Percentiles rank a stretch among this genome's conserved stretches.
phyloP scores from a whole-genome alignment of 2,888 invertebrate genomes.

The Andrena praecox region DNA sequence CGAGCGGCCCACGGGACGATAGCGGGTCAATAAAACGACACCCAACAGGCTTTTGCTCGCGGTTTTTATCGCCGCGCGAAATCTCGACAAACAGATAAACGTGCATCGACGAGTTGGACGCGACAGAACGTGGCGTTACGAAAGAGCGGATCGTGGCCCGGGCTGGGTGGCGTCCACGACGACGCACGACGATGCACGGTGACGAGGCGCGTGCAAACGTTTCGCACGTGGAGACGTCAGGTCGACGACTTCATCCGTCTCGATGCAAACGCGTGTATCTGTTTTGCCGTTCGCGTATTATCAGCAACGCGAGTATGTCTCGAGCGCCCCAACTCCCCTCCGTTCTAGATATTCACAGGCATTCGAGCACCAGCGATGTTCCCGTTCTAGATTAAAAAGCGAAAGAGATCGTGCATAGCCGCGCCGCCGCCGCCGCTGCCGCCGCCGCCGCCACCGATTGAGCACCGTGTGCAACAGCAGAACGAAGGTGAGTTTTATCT shows the following conservation, averaged over 20 bases:
- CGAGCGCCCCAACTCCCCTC: background rate
- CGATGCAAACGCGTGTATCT: constrained; percentile 33
- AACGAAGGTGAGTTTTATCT: constrained; percentile 72
- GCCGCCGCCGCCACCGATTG: constrained; percentile 37
- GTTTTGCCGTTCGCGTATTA: constrained; percentile 1
- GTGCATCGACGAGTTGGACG: background rate
- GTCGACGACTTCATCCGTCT: constrained; percentile 27
- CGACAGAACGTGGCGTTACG: constrained; percentile 32
- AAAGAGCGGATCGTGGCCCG: constrained; percentile 27
- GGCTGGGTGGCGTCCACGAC: background rate
- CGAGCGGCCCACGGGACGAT: background rate
- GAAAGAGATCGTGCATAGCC: too few species aligned
- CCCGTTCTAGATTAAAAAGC: background rate
- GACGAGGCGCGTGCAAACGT: constrained; percentile 16
- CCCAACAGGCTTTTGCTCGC: background rate
- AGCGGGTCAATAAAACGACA: background rate
- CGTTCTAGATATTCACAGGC: too few species aligned
- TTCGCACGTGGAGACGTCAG: constrained; percentile 45
- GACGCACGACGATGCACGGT: background rate
- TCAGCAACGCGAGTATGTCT: background rate
- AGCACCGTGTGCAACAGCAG: constrained; percentile 57
- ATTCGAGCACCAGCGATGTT: too few species aligned
- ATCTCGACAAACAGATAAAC: constrained; percentile 37
- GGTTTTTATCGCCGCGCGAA: constrained; percentile 23
- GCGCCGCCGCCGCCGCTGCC: background rate